These are phyloP conservation scores for Crematogaster levior DNA, from an alignment of 2,888 invertebrate species.

Conservation along the genomic window DNA sequence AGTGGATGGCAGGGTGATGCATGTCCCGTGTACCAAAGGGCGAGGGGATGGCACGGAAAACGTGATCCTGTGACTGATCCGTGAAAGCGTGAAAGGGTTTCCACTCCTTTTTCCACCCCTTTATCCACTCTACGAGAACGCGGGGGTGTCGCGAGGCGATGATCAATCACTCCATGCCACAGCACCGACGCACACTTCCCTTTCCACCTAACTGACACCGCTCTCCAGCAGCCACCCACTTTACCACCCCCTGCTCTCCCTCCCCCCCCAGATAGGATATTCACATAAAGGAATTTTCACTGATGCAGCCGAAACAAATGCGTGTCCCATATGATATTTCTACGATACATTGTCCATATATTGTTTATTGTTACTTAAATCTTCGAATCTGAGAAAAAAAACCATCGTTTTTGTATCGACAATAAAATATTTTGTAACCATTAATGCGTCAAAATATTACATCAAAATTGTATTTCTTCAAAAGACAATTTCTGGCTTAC, in stretches of 20 bases:
- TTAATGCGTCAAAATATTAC: not conserved
- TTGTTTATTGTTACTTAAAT: constrained; percentile 54
- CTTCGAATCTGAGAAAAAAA: not conserved
- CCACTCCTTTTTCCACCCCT: constrained; percentile 79
- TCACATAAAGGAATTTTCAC: constrained; percentile 75
- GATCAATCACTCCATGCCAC: constrained; percentile 82
- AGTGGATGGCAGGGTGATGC: constrained; percentile 71
- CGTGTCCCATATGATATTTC: constrained; percentile 53
- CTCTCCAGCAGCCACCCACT: not conserved
- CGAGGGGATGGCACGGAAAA: constrained; percentile 71
- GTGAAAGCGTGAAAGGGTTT: constrained; percentile 82
- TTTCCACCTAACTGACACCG: constrained; percentile 59
- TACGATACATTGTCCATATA: constrained; percentile 45
- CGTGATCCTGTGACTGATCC: constrained; percentile 83
- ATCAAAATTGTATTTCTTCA: not conserved
- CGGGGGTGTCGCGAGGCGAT: constrained; percentile 81
- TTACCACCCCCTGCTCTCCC: constrained; percentile 39
- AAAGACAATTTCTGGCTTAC: not conserved
- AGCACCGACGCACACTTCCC: constrained; percentile 67
- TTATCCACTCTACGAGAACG: constrained; percentile 79
- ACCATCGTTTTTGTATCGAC: not conserved
- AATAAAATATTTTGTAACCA: not conserved
- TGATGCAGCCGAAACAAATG: constrained; percentile 73
- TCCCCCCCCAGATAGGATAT: too few relatives aligned
- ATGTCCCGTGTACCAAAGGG: constrained; percentile 70